These are phyloP conservation scores for Gephyroberyx darwinii DNA, from an alignment of 2,797 vertebrate species.

Conservation along the genomic window DNA sequence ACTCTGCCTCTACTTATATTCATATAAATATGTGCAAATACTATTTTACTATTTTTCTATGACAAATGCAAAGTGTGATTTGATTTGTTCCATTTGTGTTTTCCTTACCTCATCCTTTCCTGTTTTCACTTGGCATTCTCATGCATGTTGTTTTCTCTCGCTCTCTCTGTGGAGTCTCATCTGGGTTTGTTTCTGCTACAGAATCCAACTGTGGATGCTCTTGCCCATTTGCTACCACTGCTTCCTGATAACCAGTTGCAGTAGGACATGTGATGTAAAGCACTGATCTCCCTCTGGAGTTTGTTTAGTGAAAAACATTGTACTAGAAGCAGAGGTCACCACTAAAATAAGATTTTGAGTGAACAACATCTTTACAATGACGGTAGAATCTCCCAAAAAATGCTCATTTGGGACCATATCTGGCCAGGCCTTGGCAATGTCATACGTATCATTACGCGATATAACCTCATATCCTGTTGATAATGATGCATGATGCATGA, in stretches of 20 bases:
- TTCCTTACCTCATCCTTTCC: neutral
- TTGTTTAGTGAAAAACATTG: conserved; percentile 3
- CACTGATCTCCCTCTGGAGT: neutral
- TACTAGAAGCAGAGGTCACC: neutral
- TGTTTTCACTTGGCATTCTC: too few species aligned
- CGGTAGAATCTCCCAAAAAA: neutral
- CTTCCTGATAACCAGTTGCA: neutral
- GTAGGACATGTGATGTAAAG: neutral
- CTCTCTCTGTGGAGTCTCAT: neutral
- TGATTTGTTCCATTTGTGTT: neutral
- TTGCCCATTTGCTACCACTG: conserved; percentile 8
- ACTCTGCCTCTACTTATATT: too few species aligned
- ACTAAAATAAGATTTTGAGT: conserved; percentile 3
- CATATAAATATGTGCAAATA: too few species aligned
- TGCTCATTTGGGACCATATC: too few species aligned
- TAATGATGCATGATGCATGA: too few species aligned
- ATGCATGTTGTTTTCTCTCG: neutral
- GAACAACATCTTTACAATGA: conserved; percentile 1
- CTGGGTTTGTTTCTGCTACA: neutral
- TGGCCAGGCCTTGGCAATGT: too few species aligned
- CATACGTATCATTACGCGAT: too few species aligned
- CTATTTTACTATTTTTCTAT: too few species aligned
- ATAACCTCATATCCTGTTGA: too few species aligned
- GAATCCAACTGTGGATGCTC: neutral
- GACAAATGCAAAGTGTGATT: neutral